Percentiles rank a stretch among this genome's conserved stretches.
phyloP scores from a whole-genome alignment of 2,113 vertebrate species.

The Actenoides lindsayi region DNA sequence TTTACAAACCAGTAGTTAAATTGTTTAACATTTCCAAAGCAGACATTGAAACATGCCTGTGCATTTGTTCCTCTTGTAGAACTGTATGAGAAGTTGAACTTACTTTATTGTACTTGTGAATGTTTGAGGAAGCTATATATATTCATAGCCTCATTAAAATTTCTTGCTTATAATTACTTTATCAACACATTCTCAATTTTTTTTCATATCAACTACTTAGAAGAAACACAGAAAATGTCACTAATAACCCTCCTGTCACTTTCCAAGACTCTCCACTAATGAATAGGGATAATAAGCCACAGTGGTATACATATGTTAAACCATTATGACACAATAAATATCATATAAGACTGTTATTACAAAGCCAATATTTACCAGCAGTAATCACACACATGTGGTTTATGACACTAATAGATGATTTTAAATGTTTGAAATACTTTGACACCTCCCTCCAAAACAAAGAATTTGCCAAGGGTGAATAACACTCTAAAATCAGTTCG shows the following conservation, averaged over 20 bases:
- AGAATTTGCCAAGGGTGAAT: neutral
- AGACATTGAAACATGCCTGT: neutral
- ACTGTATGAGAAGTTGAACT: neutral
- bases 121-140: neutral
- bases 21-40: neutral
- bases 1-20: neutral
- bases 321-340: neutral
- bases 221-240: neutral
- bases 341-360: neutral
- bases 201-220: neutral
- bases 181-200: neutral
- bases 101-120: neutral
- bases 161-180: neutral
- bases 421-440: neutral
- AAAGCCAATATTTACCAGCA: neutral
- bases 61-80: neutral
- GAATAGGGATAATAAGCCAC: neutral
- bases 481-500: neutral
- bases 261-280: neutral
- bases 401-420: neutral
- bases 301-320: neutral
- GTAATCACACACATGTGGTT: neutral
- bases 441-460: neutral
- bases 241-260: neutral
- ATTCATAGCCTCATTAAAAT: neutral